Evolutionary conservation across 2,113 vertebrate species (phyloP), one percentile per base, ranked within the genome.

Genomic region (Lonchura striata): DNA sequence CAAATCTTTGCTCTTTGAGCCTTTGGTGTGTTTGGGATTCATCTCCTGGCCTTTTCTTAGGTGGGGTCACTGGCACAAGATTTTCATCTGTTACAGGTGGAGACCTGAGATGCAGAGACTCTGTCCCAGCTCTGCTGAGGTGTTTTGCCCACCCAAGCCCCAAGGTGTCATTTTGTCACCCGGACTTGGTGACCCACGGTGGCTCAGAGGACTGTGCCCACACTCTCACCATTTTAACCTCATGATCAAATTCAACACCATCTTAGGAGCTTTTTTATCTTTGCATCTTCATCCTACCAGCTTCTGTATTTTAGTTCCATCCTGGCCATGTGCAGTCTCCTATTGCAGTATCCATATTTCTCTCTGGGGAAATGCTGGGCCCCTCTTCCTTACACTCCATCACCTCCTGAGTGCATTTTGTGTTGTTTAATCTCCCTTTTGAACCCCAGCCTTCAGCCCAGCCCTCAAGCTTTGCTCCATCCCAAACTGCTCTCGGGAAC

Each of bases 311-410:
- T 80, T 15, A 82, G 14, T 49, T 54, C 50, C 56, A 84, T 33
- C 27, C 53, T 47, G 49, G 35, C 21, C 86, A 54, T 10, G 33
- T 3, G 11, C 57, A 84, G 39, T n/a, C 31, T 64, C 49, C 25
- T 69, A 31, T 0, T 4, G 24, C 28, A 71, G 13, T 14, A 39
- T n/a, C n/a, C 30, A 9, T 1, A n/a, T 52, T 65, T 53, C 42
- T 9, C 33, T 13, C 69, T 31, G 41, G 5, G 11, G n/a, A 25
- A 84, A 20, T 68, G 22, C 56, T 31, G 19, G 11, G 17, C 2
- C 10, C 6, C 42, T 90, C 3, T 21, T 28, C 53, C 10, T 68
- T 20, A 10, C 25, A 18, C 21, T 31, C 5, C 63, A 76, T 11
- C 53, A 68, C 41, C 41, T 41, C 41, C 41, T 69, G 23, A 13